Conservation (phyloP, 2,113 vertebrate species). For the Scartelaos histophorus region DNA sequence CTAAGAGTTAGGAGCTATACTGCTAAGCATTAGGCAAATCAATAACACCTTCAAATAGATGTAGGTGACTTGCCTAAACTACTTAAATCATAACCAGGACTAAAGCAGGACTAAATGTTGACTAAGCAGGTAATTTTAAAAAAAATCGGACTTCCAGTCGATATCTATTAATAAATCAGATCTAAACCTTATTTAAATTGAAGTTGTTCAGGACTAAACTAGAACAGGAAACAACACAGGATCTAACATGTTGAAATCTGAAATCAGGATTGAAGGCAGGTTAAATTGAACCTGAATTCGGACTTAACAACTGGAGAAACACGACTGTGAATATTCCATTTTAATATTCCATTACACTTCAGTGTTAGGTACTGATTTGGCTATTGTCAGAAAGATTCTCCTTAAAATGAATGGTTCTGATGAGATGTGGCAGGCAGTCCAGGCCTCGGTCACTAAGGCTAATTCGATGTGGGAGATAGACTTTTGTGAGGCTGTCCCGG, state of each 20-base stretch:
- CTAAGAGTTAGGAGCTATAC: too few species aligned
- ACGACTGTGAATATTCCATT: too few species aligned
- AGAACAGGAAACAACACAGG: background rate
- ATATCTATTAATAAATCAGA: background rate
- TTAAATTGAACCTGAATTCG: background rate
- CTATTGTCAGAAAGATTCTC: slow-evolving; percentile 6
- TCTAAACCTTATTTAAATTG: background rate
- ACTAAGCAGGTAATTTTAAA: too few species aligned
- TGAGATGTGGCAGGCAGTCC: slow-evolving; percentile 10
- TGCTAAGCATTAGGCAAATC: too few species aligned
- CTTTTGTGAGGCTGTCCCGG: slow-evolving; percentile 14
- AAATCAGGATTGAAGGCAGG: background rate
- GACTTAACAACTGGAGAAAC: background rate
- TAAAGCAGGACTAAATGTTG: too few species aligned
- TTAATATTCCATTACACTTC: background rate
- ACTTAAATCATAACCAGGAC: too few species aligned
- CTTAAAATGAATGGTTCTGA: background rate
- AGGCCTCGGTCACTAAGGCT: slow-evolving; percentile 11
- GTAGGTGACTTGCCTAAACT: too few species aligned
- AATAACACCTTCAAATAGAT: too few species aligned
- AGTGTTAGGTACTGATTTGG: background rate
- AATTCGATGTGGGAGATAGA: slow-evolving; percentile 25
- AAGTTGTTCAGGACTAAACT: background rate
- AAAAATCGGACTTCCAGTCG: too few species aligned
- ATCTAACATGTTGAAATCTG: background rate